Conservation (phyloP, 2,888 invertebrate species). For the Unio pictorum region DNA sequence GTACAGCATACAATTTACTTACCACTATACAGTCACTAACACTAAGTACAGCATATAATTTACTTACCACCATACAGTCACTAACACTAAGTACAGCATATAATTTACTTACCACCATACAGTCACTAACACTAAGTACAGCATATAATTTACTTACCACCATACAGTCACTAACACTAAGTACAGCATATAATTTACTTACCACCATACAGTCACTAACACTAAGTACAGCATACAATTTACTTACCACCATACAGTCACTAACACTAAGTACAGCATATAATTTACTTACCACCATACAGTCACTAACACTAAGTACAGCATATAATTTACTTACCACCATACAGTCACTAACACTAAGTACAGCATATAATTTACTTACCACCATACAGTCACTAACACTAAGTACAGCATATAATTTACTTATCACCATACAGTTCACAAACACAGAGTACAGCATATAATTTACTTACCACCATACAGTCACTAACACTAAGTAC, state of each 20-base stretch:
- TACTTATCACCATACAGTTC: conserved; percentile 45
- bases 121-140: conserved; percentile 64
- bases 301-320: conserved; percentile 64
- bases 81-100: conserved; percentile 65
- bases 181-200: conserved; percentile 52
- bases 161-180: conserved; percentile 68
- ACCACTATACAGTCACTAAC: conserved; percentile 69
- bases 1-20: conserved; percentile 52
- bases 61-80: conserved; percentile 68
- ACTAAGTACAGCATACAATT: conserved; percentile 60
- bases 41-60: conserved; percentile 60
- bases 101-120: conserved; percentile 62
- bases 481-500: no score
- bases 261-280: conserved; percentile 65
- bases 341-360: conserved; percentile 68
- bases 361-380: conserved; percentile 51
- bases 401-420: no score
- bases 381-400: conserved; percentile 70
- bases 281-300: conserved; percentile 62
- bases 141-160: conserved; percentile 63
- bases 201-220: conserved; percentile 69
- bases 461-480: no score
- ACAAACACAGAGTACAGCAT: no score
- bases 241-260: conserved; percentile 68
- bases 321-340: conserved; percentile 63